Evolutionary conservation across 2,797 vertebrate genomes (phyloP), one percentile per base, ranked within the genome.

Genomic region (Megalops cyprinoides): DNA sequence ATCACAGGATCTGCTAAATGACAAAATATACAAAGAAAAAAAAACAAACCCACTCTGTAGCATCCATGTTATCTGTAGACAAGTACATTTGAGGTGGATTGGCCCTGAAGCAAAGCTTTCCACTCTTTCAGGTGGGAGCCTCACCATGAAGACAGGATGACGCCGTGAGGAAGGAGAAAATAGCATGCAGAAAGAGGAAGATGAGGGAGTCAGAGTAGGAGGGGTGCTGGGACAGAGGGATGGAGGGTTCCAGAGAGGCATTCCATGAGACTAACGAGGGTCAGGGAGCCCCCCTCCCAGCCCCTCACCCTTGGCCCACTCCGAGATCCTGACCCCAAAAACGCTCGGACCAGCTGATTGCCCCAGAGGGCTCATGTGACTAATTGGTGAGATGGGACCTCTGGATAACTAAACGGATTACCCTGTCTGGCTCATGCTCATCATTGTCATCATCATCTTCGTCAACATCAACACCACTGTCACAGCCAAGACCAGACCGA

Each of bases 331-430:
- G n/a, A n/a, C n/a, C n/a, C n/a, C n/a, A n/a, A n/a, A n/a, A n/a
- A n/a, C n/a, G n/a, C n/a, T n/a, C n/a, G n/a, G n/a, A n/a, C n/a
- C n/a, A n/a, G n/a, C 46, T 48, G 8, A 60, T 74, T 46, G 37
- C 53, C 78, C 82, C 73, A 51, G 20, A 4, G n/a, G 34, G 76
- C 78, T 81, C 83, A 84, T 84, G 83, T 82, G 81, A 82, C 79
- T 79, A 69, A 71, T 76, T 56, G 74, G 79, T 73, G 79, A 37
- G 82, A 10, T 12, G 37, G 5, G 42, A 25, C 39, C 34, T 60
- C 82, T 81, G 82, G 81, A 81, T 10, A 25, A 60, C 8, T 10
- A 14, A 28, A 3, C 76, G 58, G 81, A 65, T 28, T 0, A 31
- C n/a, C 58, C 8, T 77, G 65, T 82, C 53, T 65, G 67, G 8